Conservation (phyloP, 53 echinoderm and acorn worm species). For the Temnopleurus reevesii region DNA sequence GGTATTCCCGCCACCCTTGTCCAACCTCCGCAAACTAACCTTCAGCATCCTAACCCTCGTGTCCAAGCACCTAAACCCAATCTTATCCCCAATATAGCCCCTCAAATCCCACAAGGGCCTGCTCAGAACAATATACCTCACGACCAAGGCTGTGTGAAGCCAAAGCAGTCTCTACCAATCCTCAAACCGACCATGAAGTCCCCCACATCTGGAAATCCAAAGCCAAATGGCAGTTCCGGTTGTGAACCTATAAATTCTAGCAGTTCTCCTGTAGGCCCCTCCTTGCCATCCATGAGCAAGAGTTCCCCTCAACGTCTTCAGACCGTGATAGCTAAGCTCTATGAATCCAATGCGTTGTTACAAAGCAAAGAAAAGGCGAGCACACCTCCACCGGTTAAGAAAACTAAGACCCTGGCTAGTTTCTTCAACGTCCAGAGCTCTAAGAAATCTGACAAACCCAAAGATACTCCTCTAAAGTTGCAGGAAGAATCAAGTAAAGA, state of each 20-base stretch:
- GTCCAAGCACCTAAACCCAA: background rate
- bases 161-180: background rate
- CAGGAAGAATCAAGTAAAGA: background rate
- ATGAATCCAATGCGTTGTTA: background rate
- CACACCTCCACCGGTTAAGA: conserved; percentile 18
- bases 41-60: background rate
- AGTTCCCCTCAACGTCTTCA: conserved; percentile 14
- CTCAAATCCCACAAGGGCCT: background rate
- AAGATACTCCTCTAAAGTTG: background rate
- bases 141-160: conserved; percentile 46
- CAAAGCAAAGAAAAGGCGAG: background rate
- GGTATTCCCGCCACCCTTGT: conserved; percentile 5
- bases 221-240: background rate
- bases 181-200: background rate
- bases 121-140: conserved; percentile 41
- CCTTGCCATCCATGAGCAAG: background rate
- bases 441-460: background rate
- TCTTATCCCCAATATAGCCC: background rate
- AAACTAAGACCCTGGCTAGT: conserved; percentile 50
- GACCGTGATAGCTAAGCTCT: background rate
- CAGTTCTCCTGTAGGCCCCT: background rate
- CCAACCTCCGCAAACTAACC: background rate
- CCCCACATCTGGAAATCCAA: background rate
- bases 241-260: too few species aligned
- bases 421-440: conserved; percentile 60